A percentile compares a stretch with the other conserved stretches of the same genome.
These are phyloP conservation scores for Oplegnathus fasciatus DNA, from an alignment of 2,113 vertebrate genomes.

Conservation along the genomic window DNA sequence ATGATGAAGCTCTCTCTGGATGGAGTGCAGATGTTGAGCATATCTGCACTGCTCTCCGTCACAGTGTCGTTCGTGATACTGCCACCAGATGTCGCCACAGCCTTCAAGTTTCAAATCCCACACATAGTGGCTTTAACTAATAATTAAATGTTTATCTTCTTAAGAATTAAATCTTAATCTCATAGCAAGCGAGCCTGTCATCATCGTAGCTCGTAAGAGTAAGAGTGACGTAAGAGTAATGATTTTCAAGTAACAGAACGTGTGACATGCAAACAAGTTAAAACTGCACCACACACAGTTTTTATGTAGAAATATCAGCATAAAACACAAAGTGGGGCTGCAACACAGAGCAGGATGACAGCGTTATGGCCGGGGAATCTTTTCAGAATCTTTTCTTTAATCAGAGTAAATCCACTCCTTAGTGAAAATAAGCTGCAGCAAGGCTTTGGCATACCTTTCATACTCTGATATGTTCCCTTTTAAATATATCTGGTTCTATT, in stretches of 20 bases:
- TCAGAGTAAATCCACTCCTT: not conserved
- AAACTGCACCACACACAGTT: not conserved
- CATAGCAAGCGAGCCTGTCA: not conserved
- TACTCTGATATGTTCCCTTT: not conserved
- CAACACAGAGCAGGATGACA: not conserved
- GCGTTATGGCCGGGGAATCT: not conserved
- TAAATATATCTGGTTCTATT: not conserved
- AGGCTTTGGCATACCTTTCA: not conserved
- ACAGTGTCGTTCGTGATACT: not conserved
- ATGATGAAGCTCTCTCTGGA: not conserved
- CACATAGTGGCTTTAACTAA: not conserved
- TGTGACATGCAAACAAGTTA: no score
- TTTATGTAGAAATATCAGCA: not conserved
- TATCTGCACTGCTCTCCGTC: not conserved
- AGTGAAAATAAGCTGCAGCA: not conserved
- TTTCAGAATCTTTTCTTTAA: no score
- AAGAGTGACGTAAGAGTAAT: not conserved
- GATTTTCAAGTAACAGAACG: not conserved
- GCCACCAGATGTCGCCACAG: constrained; percentile 21
- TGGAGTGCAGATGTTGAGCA: not conserved
- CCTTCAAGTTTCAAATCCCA: not conserved
- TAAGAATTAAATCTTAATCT: not conserved
- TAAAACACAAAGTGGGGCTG: not conserved
- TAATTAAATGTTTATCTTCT: not conserved
- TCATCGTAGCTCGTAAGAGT: not conserved